A percentile compares a stretch with the other conserved stretches of the same genome.
Evolutionary conservation across 2,888 invertebrate genomes (phyloP).

Genomic region (Brachypalpus laphriformis): DNA sequence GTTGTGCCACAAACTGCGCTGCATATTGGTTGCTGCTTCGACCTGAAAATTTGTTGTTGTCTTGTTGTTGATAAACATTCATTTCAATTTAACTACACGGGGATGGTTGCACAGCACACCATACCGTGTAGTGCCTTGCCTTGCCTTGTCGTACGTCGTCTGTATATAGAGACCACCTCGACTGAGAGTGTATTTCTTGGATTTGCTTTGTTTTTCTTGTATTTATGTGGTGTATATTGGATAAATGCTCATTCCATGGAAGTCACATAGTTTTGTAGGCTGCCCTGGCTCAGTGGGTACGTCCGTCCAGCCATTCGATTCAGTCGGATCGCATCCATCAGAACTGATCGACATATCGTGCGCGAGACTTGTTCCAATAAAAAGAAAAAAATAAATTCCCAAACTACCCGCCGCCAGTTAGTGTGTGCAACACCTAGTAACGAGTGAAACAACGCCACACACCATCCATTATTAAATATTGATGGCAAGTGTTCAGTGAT

Average conservation of each 20-base stretch:
- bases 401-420: no score
- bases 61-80: conserved; percentile 58
- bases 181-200: conserved; percentile 59
- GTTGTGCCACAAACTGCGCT: conserved; percentile 67
- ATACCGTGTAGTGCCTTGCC: background rate
- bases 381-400: background rate
- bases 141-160: no score
- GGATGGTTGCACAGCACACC: background rate
- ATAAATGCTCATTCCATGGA: conserved; percentile 58
- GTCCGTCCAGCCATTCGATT: conserved; percentile 27
- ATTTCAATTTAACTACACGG: conserved; percentile 50
- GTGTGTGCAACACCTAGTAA: background rate
- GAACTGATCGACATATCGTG: conserved; percentile 34
- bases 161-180: background rate
- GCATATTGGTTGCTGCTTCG: conserved; percentile 64
- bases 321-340: conserved; percentile 60
- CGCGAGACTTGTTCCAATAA: background rate
- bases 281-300: conserved; percentile 42
- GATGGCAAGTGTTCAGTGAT: background rate
- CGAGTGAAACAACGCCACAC: background rate
- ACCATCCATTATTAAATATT: background rate
- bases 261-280: conserved; percentile 64
- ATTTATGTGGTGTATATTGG: conserved; percentile 70
- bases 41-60: conserved; percentile 28
- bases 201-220: conserved; percentile 71